phyloP scores from a whole-genome alignment of 2,888 invertebrate genomes.

The Serripes groenlandicus region DNA sequence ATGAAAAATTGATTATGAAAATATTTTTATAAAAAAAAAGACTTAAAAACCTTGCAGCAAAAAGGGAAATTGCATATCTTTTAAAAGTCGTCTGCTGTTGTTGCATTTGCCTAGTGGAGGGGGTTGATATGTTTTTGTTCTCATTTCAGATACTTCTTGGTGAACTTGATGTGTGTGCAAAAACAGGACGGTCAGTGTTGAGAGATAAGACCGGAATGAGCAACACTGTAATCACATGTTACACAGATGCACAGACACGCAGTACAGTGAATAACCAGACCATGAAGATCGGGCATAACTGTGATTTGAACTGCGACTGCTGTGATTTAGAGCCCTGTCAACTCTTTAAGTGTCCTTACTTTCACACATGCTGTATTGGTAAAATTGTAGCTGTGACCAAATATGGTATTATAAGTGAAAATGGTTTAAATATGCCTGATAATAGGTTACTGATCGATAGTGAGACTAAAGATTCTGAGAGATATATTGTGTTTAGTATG shows the following conservation, averaged over 20 bases:
- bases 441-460: not conserved
- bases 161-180: slow-evolving; percentile 40
- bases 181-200: slow-evolving; percentile 57
- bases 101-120: too few relatives aligned
- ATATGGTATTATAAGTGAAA: slow-evolving; percentile 56
- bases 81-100: too few relatives aligned
- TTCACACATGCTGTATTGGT: slow-evolving; percentile 59
- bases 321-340: slow-evolving; percentile 30
- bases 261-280: not conserved
- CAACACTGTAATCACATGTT: slow-evolving; percentile 41
- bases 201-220: slow-evolving; percentile 57
- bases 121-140: not conserved
- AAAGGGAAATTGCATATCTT: too few relatives aligned
- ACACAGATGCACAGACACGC: slow-evolving; percentile 12
- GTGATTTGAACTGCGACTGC: slow-evolving; percentile 45
- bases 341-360: slow-evolving; percentile 50
- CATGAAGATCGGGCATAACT: slow-evolving; percentile 4
- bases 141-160: slow-evolving; percentile 66
- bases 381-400: slow-evolving; percentile 58
- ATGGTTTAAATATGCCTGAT: slow-evolving; percentile 14
- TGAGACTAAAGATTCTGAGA: not conserved
- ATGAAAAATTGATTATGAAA: too few relatives aligned
- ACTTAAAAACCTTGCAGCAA: too few relatives aligned
- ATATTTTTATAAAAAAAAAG: too few relatives aligned
- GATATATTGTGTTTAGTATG: slow-evolving; percentile 31